A percentile compares a stretch with the other conserved stretches of the same genome.
Conservation (phyloP, 2,113 vertebrate species). For the Ctenodactylus gundi region DNA sequence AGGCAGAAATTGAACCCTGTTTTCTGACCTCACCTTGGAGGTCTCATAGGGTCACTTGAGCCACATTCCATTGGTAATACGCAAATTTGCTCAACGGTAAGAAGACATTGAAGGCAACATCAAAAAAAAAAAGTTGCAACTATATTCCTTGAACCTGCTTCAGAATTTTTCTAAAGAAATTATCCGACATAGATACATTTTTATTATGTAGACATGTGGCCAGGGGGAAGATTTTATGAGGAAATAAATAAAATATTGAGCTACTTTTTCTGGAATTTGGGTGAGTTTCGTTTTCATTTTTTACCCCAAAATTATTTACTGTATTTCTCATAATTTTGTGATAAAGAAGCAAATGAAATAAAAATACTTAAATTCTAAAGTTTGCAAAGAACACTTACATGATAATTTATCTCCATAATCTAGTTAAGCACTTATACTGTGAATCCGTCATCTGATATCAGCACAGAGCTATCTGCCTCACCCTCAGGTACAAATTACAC, state of each 20-base stretch:
- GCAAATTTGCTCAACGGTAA: background rate
- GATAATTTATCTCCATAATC: background rate
- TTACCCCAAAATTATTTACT: slow-evolving; percentile 6
- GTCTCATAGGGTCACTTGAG: background rate
- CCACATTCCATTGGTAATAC: background rate
- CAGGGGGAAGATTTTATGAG: background rate
- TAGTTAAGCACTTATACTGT: background rate
- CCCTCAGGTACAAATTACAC: slow-evolving; percentile 27
- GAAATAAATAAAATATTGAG: background rate
- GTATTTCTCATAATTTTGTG: slow-evolving; percentile 39
- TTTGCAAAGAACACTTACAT: background rate
- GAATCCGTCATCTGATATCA: slow-evolving; percentile 8
- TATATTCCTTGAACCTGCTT: background rate
- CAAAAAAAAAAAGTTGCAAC: background rate
- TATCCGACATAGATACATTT: background rate
- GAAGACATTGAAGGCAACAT: background rate
- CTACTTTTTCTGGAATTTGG: slow-evolving; percentile 21
- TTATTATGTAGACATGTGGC: background rate
- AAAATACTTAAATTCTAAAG: slow-evolving; percentile 46
- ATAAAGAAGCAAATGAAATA: slow-evolving; percentile 1
- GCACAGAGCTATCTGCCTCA: background rate
- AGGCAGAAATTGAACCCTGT: background rate
- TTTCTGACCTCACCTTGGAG: background rate
- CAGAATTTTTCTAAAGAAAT: background rate
- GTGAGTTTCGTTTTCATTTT: slow-evolving; percentile 42